phyloP scores from a whole-genome alignment of 2,888 invertebrate species.

The Pantelozetes paolii region DNA sequence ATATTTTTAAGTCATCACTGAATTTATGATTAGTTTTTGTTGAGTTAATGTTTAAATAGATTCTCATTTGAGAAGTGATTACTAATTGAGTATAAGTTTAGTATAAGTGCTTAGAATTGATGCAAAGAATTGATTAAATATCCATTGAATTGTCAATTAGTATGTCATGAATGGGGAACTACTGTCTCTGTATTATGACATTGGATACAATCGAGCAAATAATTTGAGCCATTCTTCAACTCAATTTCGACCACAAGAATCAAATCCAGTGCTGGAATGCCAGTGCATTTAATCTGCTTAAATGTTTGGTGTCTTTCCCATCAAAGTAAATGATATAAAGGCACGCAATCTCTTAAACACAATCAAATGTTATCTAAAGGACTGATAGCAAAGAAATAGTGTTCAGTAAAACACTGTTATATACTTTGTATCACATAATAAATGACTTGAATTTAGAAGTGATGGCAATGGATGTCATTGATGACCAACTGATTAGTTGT shows the following conservation, averaged over 20 bases:
- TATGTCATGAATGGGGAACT: too few relatives aligned
- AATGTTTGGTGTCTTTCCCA: slow-evolving; percentile 5
- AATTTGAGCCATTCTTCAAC: background rate
- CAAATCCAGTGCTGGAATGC: background rate
- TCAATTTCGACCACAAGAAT: background rate
- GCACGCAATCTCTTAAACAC: slow-evolving; percentile 15
- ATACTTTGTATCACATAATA: slow-evolving; percentile 11
- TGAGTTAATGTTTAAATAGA: too few relatives aligned
- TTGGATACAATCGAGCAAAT: too few relatives aligned
- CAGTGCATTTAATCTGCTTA: background rate
- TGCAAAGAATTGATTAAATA: too few relatives aligned
- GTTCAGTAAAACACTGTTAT: background rate
- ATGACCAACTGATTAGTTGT: slow-evolving; percentile 1
- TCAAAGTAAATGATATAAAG: slow-evolving; percentile 4
- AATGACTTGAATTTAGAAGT: slow-evolving; percentile 1
- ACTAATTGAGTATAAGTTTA: too few relatives aligned
- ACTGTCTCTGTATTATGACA: too few relatives aligned
- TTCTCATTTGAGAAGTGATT: too few relatives aligned
- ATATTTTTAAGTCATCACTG: too few relatives aligned
- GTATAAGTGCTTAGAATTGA: too few relatives aligned
- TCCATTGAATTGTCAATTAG: too few relatives aligned
- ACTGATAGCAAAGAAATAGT: slow-evolving; percentile 12
- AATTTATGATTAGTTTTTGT: too few relatives aligned
- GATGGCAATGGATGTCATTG: background rate
- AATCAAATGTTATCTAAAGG: slow-evolving; percentile 7